Base-by-base conservation (phyloP, 2,113 vertebrate species). In the Microcebus murinus region DNA sequence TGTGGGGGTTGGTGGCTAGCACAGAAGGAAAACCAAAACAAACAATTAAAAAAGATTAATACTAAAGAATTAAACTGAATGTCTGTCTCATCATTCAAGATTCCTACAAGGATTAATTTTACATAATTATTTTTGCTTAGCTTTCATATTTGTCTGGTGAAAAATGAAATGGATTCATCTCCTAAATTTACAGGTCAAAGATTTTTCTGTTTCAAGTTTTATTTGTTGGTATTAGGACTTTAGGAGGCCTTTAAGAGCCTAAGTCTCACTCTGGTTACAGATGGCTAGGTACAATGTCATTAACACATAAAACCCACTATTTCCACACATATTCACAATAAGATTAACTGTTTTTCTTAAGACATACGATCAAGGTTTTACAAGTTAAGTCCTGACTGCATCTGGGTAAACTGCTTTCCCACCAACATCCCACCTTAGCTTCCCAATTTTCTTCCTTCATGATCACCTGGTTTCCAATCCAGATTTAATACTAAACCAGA, bases 151-250 rank as follows among this genome's bases (percentile, higher is more conserved):
- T 86, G n/a, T 25, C 34, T 83, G 17, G 79, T 93, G 23, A 96
- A 92, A 96, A 79, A 55, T 18, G 27, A 96, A 96, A 79, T 57
- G 9, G 23, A 90, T 89, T 91, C 6, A 90, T 94, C 63, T 96
- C n/a, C 6, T 92, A 94, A 71, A 85, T 81, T 71, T 50, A 89
- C 3, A 82, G 39, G 17, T 42, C 45, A 76, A 65, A 48, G 11
- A 68, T 48, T 91, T 83, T 71, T 88, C 6, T 52, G 34, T n/a
- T 91, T 88, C 25, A 50, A 77, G 31, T 61, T 91, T 79, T 80
- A 20, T 13, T 68, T 79, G 31, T 21, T 84, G 39, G 9, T 79
- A 83, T 68, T 59, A 3, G 65, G 77, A 91, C 10, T 80, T 83
- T 39, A 81, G 29, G 4, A 77, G 29, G 21, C 15, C 52, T 63